Percentiles rank a stretch among this genome's conserved stretches.
Evolutionary conservation across 2,888 invertebrate genomes (phyloP).

Genomic region (Athripsodes cinereus): DNA sequence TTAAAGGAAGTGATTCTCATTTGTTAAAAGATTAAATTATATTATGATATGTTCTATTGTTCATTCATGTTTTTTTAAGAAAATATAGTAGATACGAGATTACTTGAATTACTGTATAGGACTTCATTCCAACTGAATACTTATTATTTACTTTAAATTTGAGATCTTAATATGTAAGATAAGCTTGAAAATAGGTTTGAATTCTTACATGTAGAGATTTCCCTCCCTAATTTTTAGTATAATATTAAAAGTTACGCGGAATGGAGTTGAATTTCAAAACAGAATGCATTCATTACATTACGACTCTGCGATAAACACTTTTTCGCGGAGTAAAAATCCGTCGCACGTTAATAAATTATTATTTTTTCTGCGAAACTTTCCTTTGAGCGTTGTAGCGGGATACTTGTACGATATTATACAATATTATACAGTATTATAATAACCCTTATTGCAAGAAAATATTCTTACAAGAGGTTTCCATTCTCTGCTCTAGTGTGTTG

Average conservation of each 20-base stretch:
- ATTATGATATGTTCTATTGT: too few relatives aligned
- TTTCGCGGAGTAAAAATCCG: background rate
- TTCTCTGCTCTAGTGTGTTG: background rate
- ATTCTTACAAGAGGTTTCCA: background rate
- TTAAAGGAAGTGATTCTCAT: too few relatives aligned
- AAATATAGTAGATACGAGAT: too few relatives aligned
- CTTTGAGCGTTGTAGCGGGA: background rate
- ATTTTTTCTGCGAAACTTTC: background rate
- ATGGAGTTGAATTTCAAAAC: background rate
- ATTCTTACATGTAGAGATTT: too few relatives aligned
- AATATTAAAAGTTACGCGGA: background rate
- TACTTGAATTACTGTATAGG: too few relatives aligned
- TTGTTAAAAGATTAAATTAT: too few relatives aligned
- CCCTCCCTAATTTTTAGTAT: too few relatives aligned
- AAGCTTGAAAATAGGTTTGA: too few relatives aligned
- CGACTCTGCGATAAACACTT: background rate
- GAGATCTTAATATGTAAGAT: too few relatives aligned
- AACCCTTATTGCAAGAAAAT: background rate
- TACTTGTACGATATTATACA: background rate
- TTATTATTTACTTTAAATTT: too few relatives aligned
- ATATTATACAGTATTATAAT: background rate
- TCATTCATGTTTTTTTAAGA: too few relatives aligned
- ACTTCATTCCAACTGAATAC: too few relatives aligned
- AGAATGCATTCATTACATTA: background rate
- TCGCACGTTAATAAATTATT: background rate